Evolutionary conservation across 2,113 vertebrate genomes (phyloP), one percentile per base, ranked within the genome.

Genomic region (Herpailurus yagouaroundi): DNA sequence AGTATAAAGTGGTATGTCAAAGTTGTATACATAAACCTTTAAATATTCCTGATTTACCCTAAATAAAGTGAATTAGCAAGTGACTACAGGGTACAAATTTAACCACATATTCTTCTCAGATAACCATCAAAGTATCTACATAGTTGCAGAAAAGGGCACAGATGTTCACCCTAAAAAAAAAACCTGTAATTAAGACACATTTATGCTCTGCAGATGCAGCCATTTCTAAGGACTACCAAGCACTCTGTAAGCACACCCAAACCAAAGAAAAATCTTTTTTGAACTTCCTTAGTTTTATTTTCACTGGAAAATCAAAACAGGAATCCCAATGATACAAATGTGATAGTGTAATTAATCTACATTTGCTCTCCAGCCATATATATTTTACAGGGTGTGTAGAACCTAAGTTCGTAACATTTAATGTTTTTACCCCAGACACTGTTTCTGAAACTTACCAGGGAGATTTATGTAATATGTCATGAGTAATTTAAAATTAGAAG

Each of bases 101-200:
- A 98, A 97, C 95, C 66, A 90, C 96, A 38, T 60, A 84, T 64
- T 87, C 86, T 96, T 97, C 96, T 96, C 76, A 96, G 91, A 96
- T 97, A 95, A 97, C 95, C 38, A 77, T 76, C 63, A 82, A 96
- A 96, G 83, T 95, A 86, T 94, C 92, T 97, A 83, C 52, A 84
- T 90, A 96, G 92, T 94, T 96, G 29, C 74, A 95, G 87, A 69
- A 97, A 98, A 97, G 97, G 97, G 97, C 97, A 97, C 97, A 98
- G 97, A 98, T 97, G 97, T 98, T 98, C 97, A 97, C 97, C 94
- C 97, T 97, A 92, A 89, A 97, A 97, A 97, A 97, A 97, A 97
- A 96, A 97, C 95, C 95, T 98, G 81, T 97, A 97, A 98, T 98
- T 97, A 98, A 97, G 97, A 85, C 50, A 98, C 94, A 96, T 96